A percentile compares a stretch with the other conserved stretches of the same genome.
phyloP scores from a whole-genome alignment of 23 tunicate genomes.

The Ascidia mentula region DNA sequence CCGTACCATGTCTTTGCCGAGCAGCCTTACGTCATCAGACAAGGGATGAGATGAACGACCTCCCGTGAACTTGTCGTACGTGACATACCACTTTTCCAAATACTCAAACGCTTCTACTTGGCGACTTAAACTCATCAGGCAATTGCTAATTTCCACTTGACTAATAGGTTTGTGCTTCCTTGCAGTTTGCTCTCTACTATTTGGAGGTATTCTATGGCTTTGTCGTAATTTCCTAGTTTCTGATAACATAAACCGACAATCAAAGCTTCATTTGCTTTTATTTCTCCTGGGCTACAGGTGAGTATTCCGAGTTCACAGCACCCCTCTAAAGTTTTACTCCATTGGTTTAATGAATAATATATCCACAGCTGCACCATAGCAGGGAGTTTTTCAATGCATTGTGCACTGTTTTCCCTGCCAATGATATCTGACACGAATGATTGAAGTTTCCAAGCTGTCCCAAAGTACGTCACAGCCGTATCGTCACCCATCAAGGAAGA shows the following conservation, averaged over 20 bases:
- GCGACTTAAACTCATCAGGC: neutral
- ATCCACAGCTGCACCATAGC: neutral
- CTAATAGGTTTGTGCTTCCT: neutral
- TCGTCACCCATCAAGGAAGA: neutral
- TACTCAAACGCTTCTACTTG: neutral
- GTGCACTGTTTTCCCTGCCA: neutral
- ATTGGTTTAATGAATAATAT: neutral
- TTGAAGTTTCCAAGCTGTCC: constrained; percentile 1
- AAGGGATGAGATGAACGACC: neutral
- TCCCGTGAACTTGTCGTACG: neutral
- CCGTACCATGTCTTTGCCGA: neutral
- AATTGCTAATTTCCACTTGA: neutral
- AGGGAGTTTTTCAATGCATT: neutral
- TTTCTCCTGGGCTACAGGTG: neutral
- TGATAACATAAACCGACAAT: neutral
- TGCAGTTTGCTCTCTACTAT: neutral
- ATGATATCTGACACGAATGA: neutral
- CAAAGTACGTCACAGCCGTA: neutral
- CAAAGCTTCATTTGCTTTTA: neutral
- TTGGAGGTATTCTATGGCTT: neutral
- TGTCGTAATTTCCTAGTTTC: neutral
- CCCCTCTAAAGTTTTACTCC: neutral
- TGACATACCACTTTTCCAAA: neutral
- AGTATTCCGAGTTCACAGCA: neutral
- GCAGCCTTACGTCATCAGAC: neutral